Conservation (phyloP, 2,797 vertebrate genomes). For the Syngnathus rostellatus region DNA sequence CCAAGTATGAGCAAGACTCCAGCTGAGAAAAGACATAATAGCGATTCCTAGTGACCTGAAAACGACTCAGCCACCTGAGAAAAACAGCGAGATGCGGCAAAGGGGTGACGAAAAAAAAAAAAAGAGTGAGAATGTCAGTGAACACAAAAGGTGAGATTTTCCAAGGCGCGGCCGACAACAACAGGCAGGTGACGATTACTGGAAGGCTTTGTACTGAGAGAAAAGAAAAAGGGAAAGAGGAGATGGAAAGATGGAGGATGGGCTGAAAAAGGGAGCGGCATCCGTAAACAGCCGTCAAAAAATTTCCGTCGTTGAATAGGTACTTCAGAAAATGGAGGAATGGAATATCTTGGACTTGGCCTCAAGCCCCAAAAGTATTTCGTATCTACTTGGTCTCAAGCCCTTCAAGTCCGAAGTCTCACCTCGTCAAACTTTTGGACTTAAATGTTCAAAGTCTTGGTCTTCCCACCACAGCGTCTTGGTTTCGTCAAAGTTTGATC, state of each 20-base stretch:
- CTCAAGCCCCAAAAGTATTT: too few relatives aligned
- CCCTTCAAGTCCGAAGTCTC: not conserved
- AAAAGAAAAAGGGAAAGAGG: conserved; percentile 33
- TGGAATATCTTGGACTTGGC: too few relatives aligned
- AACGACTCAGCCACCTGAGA: conserved; percentile 47
- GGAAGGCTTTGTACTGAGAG: conserved; percentile 34
- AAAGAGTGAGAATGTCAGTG: conserved; percentile 47
- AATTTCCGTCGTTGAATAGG: not conserved
- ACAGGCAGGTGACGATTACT: conserved; percentile 37
- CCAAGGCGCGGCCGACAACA: conserved; percentile 11
- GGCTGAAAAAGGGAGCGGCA: conserved; percentile 21
- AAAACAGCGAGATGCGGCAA: conserved; percentile 6
- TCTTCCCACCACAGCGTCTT: not conserved
- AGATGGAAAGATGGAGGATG: conserved; percentile 15
- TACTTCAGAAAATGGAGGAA: too few relatives aligned
- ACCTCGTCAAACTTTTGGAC: not conserved
- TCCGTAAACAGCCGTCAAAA: conserved; percentile 22
- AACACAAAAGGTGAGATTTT: conserved; percentile 36
- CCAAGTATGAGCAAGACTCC: conserved; percentile 51
- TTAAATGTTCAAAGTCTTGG: not conserved
- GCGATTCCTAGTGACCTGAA: conserved; percentile 64
- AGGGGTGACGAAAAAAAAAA: not conserved
- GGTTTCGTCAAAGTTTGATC: not conserved
- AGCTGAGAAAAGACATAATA: conserved; percentile 56
- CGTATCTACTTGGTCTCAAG: not conserved